Evolutionary conservation across 2,888 invertebrate genomes (phyloP).

Genomic region (Erannis defoliaria): DNA sequence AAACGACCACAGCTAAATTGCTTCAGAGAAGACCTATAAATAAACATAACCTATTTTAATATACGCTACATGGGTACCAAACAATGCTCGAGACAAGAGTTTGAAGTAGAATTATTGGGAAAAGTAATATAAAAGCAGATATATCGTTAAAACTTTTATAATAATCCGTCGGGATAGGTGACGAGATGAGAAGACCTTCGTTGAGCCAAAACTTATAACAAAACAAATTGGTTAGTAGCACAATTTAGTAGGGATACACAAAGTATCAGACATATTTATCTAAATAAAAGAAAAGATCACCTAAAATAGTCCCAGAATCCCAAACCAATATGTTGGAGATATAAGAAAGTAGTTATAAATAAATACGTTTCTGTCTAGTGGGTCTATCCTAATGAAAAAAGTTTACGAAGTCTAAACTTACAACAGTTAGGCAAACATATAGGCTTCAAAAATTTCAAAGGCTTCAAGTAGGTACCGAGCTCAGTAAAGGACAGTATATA

Average conservation of each 20-base stretch:
- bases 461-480: no score
- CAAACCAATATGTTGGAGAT: slow-evolving; percentile 5
- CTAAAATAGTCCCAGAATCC: neutral
- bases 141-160: slow-evolving; percentile 14
- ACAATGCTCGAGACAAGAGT: slow-evolving; percentile 11
- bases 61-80: neutral
- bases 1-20: slow-evolving; percentile 26
- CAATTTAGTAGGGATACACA: neutral
- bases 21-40: slow-evolving; percentile 29
- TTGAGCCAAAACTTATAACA: neutral
- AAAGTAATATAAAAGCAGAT: slow-evolving; percentile 4
- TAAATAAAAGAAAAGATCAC: slow-evolving; percentile 3
- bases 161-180: slow-evolving; percentile 4
- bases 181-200: neutral
- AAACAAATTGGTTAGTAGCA: neutral
- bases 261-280: neutral
- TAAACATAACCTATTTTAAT: slow-evolving; percentile 30
- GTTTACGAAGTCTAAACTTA: neutral
- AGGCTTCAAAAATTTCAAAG: no score
- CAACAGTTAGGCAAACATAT: no score
- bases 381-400: neutral
- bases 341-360: neutral
- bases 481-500: no score
- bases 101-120: slow-evolving; percentile 12
- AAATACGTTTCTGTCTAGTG: neutral